A percentile compares a stretch with the other conserved stretches of the same genome.
Evolutionary conservation across 1,140 invertebrate genomes (phyloP).

Genomic region (Homalodisca vitripennis): DNA sequence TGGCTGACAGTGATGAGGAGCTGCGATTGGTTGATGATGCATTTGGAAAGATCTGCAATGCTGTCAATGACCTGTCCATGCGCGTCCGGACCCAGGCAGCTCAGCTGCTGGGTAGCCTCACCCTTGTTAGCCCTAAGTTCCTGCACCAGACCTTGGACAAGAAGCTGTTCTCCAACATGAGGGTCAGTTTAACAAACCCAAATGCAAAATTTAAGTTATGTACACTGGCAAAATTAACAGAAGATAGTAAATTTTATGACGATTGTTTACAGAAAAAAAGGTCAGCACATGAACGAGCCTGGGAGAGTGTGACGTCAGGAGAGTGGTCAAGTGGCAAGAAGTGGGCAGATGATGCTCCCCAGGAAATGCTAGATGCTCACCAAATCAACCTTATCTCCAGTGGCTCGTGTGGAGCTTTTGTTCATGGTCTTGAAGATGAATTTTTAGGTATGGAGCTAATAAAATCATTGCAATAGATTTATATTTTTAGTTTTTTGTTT

Average conservation of each 20-base stretch:
- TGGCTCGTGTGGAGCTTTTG: constrained; percentile 96
- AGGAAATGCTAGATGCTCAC: constrained; percentile 73
- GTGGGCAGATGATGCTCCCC: constrained; percentile 87
- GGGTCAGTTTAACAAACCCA: constrained; percentile 49
- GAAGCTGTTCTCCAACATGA: constrained; percentile 97
- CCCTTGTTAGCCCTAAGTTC: constrained; percentile 83
- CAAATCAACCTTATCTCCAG: constrained; percentile 83
- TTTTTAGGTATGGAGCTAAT: constrained; percentile 85
- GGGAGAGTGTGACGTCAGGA: constrained; percentile 72
- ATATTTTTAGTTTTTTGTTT: no score
- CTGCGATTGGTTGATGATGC: constrained; percentile 92
- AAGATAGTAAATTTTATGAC: no score
- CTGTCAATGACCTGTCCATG: constrained; percentile 91
- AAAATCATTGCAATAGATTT: no score
- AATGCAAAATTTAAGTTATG: constrained; percentile 61
- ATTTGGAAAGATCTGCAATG: constrained; percentile 92
- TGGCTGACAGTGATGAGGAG: constrained; percentile 68
- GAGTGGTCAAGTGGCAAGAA: constrained; percentile 91
- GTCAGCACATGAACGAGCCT: constrained; percentile 82
- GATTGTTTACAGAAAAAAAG: constrained; percentile 56
- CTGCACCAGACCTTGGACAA: constrained; percentile 95
- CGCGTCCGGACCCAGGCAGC: constrained; percentile 78
- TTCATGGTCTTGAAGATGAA: constrained; percentile 98
- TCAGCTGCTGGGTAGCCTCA: constrained; percentile 80
- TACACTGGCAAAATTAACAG: no score